Evolutionary conservation across 1,140 invertebrate species (phyloP).

Genomic region (Charaxes varanes): DNA sequence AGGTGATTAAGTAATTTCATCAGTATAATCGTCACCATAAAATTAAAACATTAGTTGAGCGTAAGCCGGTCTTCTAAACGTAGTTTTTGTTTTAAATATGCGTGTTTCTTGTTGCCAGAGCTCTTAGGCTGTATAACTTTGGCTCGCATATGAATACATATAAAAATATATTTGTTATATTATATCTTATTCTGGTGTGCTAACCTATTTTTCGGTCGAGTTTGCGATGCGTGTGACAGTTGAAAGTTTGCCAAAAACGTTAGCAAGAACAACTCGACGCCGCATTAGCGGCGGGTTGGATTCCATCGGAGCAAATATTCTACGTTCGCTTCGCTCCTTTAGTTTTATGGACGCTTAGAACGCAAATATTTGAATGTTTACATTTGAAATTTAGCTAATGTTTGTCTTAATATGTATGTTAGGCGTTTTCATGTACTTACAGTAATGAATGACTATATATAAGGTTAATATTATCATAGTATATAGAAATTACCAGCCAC

Average conservation of each 20-base stretch:
- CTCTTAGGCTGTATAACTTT: too few relatives aligned
- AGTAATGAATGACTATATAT: too few relatives aligned
- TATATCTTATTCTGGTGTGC: neutral
- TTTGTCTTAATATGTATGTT: too few relatives aligned
- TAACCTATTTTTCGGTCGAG: slow-evolving; percentile 2
- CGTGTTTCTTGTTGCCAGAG: too few relatives aligned
- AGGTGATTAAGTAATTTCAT: slow-evolving; percentile 4
- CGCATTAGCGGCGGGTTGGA: slow-evolving; percentile 41
- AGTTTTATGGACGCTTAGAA: slow-evolving; percentile 17
- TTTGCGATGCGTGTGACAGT: slow-evolving; percentile 53
- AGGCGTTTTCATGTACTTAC: too few relatives aligned
- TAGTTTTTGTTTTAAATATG: too few relatives aligned
- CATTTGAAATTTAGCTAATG: slow-evolving; percentile 7
- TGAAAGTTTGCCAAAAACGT: slow-evolving; percentile 54
- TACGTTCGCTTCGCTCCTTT: slow-evolving; percentile 12
- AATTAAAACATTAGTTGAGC: too few relatives aligned
- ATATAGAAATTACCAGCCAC: too few relatives aligned
- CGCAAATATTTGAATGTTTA: slow-evolving; percentile 12
- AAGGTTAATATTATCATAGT: too few relatives aligned
- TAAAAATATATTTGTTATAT: slow-evolving; percentile 2
- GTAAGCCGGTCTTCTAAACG: too few relatives aligned
- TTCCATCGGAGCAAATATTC: slow-evolving; percentile 30
- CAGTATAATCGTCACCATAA: too few relatives aligned
- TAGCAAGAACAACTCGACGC: slow-evolving; percentile 33
- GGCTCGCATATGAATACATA: too few relatives aligned